Base-by-base conservation (phyloP, 2,113 vertebrate species). In the Entelurus aequoreus region DNA sequence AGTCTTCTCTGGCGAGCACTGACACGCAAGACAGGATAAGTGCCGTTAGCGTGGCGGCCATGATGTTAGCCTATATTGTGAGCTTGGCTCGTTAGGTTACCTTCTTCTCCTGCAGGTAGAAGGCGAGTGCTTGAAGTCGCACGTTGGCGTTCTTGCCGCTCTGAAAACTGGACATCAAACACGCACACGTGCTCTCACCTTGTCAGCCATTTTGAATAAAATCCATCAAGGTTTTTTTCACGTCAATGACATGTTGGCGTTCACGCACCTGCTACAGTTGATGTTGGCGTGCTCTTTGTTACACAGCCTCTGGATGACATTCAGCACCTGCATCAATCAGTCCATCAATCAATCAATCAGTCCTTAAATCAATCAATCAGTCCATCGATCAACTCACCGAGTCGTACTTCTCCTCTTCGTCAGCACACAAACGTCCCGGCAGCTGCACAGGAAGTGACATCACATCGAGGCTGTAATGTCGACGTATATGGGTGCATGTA, bases 331-430 rank as follows among this genome's bases (percentile, higher is more conserved):
- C 13, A 46, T 36, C 3, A 4, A 46, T 9, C 42, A 9, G 11
- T 46, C 38, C 15, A 28, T 38, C 50, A 48, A 13, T 50, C 55
- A 63, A 3, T 50, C 50, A 28, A 28, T 3, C 28, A 28, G 3
- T 3, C 4, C 28, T 28, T 28, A 2, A 53, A 1, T 28, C 53
- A 63, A 5, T 50, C 49, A 14, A 4, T 54, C 8, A 40, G 47
- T 35, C 1, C 6, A 6, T 56, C 37, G 6, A 4, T 62, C 7
- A 52, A 64, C 86, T 79, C 70, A 88, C 88, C 16, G 69, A 82
- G 63, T 89, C 86, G 1, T 84, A 89, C 50, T 86, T 85, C 68
- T 88, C 88, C 69, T 88, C 87, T 42, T 88, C 88, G 16, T 86
- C 86, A 38, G 81, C 66, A 48, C 72, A 72, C 53, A 75, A 61